Evolutionary conservation across 1,140 invertebrate genomes (phyloP), one percentile per base, ranked within the genome.

Genomic region (Mesaphorura yosii): DNA sequence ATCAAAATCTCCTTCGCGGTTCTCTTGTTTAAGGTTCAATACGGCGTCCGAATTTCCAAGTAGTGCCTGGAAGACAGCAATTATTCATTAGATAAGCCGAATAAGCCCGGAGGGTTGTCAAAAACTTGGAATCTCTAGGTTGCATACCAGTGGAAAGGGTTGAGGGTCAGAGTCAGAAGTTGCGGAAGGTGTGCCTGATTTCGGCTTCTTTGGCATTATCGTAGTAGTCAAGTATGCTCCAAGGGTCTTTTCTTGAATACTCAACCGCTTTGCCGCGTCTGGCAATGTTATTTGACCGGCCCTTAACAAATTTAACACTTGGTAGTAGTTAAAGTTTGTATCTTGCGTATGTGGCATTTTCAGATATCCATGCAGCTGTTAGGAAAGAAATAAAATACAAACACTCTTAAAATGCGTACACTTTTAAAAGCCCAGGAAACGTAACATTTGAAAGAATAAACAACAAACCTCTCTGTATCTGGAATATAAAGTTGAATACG

Each of bases 331-430:
- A 34, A 59, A 59, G 34, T 63, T 63, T 17, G 61, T 63, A 37
- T 63, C 61, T 39, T 57, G 55, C n/a, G 54, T 57, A 42, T 58
- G 56, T 34, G 61, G 61, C 61, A 63, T 63, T 53, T 63, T 63
- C 28, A 63, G 50, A 48, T 63, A 63, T 46, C 61, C 61, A 26
- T 59, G 57, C 31, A 63, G 41, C 61, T 63, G 34, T 45, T 28
- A 45, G 23, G 22, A 37, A 51, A 19, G 20, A 38, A 51, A 28
- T 7, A 40, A 3, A 46, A 50, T 54, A 15, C 38, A 37, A 17
- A 12, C n/a, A n/a, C n/a, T n/a, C n/a, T n/a, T n/a, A n/a, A n/a
- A n/a, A n/a, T n/a, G n/a, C n/a, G n/a, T n/a, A n/a, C n/a, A n/a
- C n/a, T n/a, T n/a, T 49, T 42, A n/a, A 49, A 51, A 12, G n/a